phyloP scores from a whole-genome alignment of 2,797 vertebrate species.

The Danio albolineatus region DNA sequence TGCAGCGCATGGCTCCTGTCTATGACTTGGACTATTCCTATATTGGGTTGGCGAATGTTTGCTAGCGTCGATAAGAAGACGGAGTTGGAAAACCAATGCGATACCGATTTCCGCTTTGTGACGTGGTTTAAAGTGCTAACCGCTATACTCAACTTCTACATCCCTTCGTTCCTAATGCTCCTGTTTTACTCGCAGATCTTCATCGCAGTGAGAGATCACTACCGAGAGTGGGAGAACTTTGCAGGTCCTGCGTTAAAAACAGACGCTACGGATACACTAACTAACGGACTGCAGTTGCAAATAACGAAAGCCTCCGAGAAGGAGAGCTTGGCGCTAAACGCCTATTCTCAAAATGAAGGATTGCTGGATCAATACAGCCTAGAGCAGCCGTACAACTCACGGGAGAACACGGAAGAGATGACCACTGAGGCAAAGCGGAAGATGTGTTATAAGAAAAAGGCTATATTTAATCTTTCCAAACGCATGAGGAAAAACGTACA shows the following conservation, averaged over 20 bases:
- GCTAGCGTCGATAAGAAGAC: slow-evolving; percentile 77
- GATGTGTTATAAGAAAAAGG: slow-evolving; percentile 63
- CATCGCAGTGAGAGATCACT: slow-evolving; percentile 85
- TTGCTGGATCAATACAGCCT: slow-evolving; percentile 77
- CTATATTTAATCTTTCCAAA: slow-evolving; percentile 72
- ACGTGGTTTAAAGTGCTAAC: slow-evolving; percentile 95
- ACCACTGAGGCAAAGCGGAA: slow-evolving; percentile 66
- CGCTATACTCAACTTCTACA: slow-evolving; percentile 92
- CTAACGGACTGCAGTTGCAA: slow-evolving; percentile 58
- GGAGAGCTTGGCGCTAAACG: slow-evolving; percentile 57
- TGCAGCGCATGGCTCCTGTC: slow-evolving; percentile 89
- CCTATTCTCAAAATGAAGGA: slow-evolving; percentile 64
- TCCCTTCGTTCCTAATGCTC: slow-evolving; percentile 92
- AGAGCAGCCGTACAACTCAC: slow-evolving; percentile 70
- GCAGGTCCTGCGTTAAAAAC: slow-evolving; percentile 77
- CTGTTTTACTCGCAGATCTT: slow-evolving; percentile 94
- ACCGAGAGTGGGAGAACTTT: slow-evolving; percentile 82
- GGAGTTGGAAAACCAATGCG: slow-evolving; percentile 82
- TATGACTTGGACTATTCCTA: slow-evolving; percentile 90
- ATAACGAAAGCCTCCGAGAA: slow-evolving; percentile 58
- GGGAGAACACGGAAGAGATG: slow-evolving; percentile 59
- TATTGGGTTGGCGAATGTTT: slow-evolving; percentile 89
- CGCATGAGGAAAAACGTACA: slow-evolving; percentile 59
- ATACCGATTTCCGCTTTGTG: slow-evolving; percentile 91
- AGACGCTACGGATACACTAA: slow-evolving; percentile 68